Conservation (phyloP, 2,797 vertebrate species). For the Loriculus beryllinus region DNA sequence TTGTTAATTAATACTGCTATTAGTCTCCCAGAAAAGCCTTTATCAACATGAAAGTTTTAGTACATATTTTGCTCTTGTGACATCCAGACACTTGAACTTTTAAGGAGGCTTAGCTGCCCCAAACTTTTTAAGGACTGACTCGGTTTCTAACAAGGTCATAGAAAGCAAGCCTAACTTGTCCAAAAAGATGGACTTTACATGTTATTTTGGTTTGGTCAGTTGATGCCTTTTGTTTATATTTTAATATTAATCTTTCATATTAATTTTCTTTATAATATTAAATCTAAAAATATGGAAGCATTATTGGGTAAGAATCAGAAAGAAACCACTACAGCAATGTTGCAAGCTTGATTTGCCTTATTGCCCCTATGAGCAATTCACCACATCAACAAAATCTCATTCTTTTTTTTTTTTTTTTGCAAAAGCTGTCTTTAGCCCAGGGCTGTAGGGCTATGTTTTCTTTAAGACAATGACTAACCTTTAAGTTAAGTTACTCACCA, state of each 20-base stretch:
- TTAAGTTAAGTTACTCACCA: too few relatives aligned
- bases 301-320: accelerated
- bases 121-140: background rate
- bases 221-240: background rate
- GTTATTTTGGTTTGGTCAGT: background rate
- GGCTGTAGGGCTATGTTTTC: background rate
- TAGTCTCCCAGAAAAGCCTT: background rate
- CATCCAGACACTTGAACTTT: background rate
- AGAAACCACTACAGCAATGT: background rate
- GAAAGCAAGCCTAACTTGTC: background rate
- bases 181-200: background rate
- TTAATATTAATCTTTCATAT: background rate
- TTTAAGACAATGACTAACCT: background rate
- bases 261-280: background rate
- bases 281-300: background rate
- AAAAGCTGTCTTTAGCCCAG: background rate
- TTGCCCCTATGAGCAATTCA: background rate
- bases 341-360: background rate
- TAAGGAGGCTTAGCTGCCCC: background rate
- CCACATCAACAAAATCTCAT: background rate
- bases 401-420: background rate
- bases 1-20: accelerated
- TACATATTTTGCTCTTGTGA: background rate
- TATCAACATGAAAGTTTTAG: accelerated
- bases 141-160: background rate